A percentile compares a stretch with the other conserved stretches of the same genome.
These are phyloP conservation scores for Chymomyza amoena DNA, from an alignment of 2,888 invertebrate genomes.

Conservation along the genomic window DNA sequence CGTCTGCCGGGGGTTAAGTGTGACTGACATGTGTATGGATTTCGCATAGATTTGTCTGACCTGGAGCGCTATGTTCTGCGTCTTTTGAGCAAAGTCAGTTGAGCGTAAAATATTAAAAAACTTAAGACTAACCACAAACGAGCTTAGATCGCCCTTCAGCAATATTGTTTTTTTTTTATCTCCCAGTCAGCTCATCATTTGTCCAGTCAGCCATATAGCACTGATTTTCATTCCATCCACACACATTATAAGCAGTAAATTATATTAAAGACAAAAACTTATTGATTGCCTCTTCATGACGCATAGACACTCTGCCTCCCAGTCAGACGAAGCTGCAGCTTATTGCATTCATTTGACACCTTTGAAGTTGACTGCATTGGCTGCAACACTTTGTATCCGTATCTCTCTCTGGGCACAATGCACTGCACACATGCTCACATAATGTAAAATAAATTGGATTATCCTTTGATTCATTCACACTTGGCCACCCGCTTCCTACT, in stretches of 20 bases:
- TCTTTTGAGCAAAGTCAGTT: slow-evolving; percentile 54
- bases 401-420: slow-evolving; percentile 45
- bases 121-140: neutral
- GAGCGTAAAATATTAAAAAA: slow-evolving; percentile 58
- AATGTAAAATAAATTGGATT: slow-evolving; percentile 77
- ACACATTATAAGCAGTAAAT: slow-evolving; percentile 63
- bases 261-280: slow-evolving; percentile 73
- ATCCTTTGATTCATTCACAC: slow-evolving; percentile 76
- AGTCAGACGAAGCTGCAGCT: neutral
- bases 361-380: slow-evolving; percentile 53
- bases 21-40: slow-evolving; percentile 67
- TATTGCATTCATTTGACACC: slow-evolving; percentile 48
- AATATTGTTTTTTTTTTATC: neutral
- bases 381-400: slow-evolving; percentile 41
- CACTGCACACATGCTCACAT: slow-evolving; percentile 31
- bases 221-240: slow-evolving; percentile 33
- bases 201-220: slow-evolving; percentile 8
- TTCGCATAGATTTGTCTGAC: slow-evolving; percentile 50
- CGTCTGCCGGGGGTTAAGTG: slow-evolving; percentile 60
- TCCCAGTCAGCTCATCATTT: slow-evolving; percentile 19
- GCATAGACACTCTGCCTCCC: neutral
- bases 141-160: neutral
- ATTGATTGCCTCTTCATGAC: slow-evolving; percentile 58
- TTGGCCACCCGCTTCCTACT: slow-evolving; percentile 34
- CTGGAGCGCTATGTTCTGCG: slow-evolving; percentile 19